Evolutionary conservation across 2,113 vertebrate species (phyloP).

Genomic region (Psophia crepitans): DNA sequence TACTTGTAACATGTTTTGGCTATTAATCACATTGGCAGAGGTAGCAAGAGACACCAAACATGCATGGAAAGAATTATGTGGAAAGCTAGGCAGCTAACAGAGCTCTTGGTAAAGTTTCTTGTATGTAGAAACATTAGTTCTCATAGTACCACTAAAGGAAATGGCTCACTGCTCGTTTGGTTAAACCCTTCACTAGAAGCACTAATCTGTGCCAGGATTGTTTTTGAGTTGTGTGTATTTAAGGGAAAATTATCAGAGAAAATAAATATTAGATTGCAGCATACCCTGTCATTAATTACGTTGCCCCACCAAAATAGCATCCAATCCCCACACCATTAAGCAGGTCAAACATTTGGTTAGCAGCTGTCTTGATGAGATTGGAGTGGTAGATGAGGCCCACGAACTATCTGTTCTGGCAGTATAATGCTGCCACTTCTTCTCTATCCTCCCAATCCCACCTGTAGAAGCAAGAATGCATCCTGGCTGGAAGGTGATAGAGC

Average conservation of each 20-base stretch:
- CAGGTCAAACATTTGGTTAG: neutral
- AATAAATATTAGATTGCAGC: neutral
- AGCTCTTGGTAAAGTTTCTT: neutral
- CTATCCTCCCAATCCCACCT: neutral
- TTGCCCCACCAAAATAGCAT: neutral
- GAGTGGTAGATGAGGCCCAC: neutral
- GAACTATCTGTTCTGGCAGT: neutral
- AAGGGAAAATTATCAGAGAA: neutral
- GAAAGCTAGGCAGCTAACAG: neutral
- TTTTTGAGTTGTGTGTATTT: neutral
- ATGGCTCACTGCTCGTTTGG: neutral
- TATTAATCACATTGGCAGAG: neutral
- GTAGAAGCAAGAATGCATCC: neutral
- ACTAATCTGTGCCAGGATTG: neutral
- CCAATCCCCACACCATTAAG: neutral
- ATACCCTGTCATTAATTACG: neutral
- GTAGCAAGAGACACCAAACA: neutral
- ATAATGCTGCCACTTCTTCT: neutral
- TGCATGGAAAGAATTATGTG: neutral
- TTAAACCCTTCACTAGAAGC: neutral
- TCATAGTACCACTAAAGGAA: neutral
- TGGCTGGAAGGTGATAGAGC: neutral
- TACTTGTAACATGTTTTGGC: neutral
- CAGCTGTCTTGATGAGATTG: neutral
- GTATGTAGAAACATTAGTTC: neutral